Evolutionary conservation across 2,113 vertebrate species (phyloP), one percentile per base, ranked within the genome.

Genomic region (Bambusicola thoracicus): DNA sequence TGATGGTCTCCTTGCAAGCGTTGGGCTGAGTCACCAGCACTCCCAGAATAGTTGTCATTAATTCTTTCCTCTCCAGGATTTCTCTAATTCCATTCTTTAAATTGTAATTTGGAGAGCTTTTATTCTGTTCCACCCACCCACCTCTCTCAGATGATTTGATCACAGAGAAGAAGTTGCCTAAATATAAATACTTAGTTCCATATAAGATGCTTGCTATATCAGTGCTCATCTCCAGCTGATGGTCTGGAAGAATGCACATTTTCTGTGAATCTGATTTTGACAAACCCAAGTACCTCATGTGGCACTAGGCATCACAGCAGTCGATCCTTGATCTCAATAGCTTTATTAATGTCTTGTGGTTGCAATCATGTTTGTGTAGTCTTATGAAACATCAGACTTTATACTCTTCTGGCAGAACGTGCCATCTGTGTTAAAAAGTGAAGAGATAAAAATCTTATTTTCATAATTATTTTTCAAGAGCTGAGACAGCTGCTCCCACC

Each of bases 21-120:
- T 48, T 51, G 24, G 62, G 11, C 75, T 94, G 89, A 95, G 67
- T 82, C 85, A 94, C 55, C 59, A 81, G 16, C 3, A 27, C 82
- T 90, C 72, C 38, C 77, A 66, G 91, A 87, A 85, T 74, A 85
- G 59, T 38, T 93, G 75, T 55, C 43, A 62, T 90, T 87, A 55
- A 36, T 85, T 85, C 36, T 92, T 90, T 92, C 80, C 56, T 92
- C 66, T 87, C 59, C 48, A 70, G 59, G 44, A 83, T 90, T 92
- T 90, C 58, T 92, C 32, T 73, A 89, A 81, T 85, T 79, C 49
- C 41, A 29, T 49, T 83, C 20, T 76, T 58, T 56, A 40, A 81
- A 58, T 56, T 49, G 40, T 68, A 85, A 43, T 92, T 81, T 3
- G 21, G 21, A 81, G 21, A 67, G 6, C 6, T 84, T 89, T 89